Percentiles rank a stretch among this genome's conserved stretches.
phyloP scores from a whole-genome alignment of 1,140 invertebrate species.

The Phortica variegata region DNA sequence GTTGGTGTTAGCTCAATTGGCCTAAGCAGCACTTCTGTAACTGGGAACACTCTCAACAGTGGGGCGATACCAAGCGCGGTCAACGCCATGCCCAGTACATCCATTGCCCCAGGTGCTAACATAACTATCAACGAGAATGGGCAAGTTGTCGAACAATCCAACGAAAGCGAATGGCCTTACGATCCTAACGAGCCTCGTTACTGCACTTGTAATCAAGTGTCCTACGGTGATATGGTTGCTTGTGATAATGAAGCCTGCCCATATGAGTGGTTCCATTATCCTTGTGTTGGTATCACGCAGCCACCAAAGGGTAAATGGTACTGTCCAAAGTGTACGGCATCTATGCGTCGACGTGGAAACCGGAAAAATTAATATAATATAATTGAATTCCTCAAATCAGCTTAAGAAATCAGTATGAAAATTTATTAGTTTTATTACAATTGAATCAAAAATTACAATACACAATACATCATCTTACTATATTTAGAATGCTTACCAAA shows the following conservation, averaged over 20 bases:
- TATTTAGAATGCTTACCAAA: too few relatives aligned
- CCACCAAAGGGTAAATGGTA: slow-evolving; percentile 99
- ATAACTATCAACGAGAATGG: slow-evolving; percentile 41
- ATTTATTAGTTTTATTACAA: too few relatives aligned
- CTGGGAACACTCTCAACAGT: slow-evolving; percentile 30
- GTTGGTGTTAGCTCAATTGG: slow-evolving; percentile 9
- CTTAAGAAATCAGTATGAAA: too few relatives aligned
- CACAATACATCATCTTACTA: too few relatives aligned
- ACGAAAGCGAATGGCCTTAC: slow-evolving; percentile 75
- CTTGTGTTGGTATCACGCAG: slow-evolving; percentile 92
- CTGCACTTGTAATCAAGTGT: slow-evolving; percentile 97
- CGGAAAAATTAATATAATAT: slow-evolving; percentile 74
- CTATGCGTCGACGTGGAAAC: slow-evolving; percentile 82
- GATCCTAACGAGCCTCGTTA: slow-evolving; percentile 94
- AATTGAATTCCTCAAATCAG: too few relatives aligned
- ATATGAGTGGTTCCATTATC: slow-evolving; percentile 98
- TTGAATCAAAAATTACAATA: too few relatives aligned
- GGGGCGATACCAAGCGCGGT: slow-evolving; percentile 1
- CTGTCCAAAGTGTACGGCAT: slow-evolving; percentile 90
- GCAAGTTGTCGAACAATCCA: slow-evolving; percentile 59
- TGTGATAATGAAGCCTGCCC: slow-evolving; percentile 98
- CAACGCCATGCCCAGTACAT: slow-evolving; percentile 9
- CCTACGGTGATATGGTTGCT: slow-evolving; percentile 98
- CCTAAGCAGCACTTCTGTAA: not conserved
- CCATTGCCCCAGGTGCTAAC: slow-evolving; percentile 25